A percentile compares a stretch with the other conserved stretches of the same genome.
Evolutionary conservation across 1,140 invertebrate species (phyloP).

Genomic region (Hirudo medicinalis): DNA sequence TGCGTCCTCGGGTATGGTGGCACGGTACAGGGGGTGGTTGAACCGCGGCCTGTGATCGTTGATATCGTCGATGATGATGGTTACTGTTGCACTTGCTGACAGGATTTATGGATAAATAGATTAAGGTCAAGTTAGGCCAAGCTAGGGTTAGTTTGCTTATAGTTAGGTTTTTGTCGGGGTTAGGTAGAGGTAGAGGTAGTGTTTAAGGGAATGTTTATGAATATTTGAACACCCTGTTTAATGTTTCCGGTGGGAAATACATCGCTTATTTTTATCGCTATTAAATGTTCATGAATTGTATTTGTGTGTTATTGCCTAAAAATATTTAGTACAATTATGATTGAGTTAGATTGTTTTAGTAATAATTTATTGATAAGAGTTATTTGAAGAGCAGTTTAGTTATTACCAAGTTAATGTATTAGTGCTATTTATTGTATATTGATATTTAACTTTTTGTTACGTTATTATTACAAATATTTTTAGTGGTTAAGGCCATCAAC

Average conservation of each 20-base stretch:
- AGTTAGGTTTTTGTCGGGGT: no score
- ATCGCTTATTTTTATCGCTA: not conserved
- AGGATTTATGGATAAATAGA: conserved; percentile 16
- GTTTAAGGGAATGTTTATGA: not conserved
- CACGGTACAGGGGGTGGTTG: conserved; percentile 55
- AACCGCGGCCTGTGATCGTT: conserved; percentile 23
- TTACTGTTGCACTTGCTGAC: conserved; percentile 23
- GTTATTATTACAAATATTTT: no score
- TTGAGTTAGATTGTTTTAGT: not conserved
- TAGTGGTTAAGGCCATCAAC: no score
- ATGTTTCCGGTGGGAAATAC: not conserved
- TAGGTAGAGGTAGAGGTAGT: no score
- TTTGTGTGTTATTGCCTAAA: not conserved
- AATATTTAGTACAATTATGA: not conserved
- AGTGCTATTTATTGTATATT: no score
- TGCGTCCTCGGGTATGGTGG: conserved; percentile 75
- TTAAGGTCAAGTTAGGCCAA: no score
- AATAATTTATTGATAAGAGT: no score
- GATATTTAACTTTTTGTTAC: no score
- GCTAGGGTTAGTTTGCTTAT: not conserved
- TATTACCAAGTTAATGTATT: no score
- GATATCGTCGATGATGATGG: conserved; percentile 21
- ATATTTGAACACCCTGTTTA: no score
- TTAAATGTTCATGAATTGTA: not conserved
- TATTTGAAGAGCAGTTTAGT: no score